Evolutionary conservation across 2,113 vertebrate genomes (phyloP), one percentile per base, ranked within the genome.

Genomic region (Loxodonta africana): DNA sequence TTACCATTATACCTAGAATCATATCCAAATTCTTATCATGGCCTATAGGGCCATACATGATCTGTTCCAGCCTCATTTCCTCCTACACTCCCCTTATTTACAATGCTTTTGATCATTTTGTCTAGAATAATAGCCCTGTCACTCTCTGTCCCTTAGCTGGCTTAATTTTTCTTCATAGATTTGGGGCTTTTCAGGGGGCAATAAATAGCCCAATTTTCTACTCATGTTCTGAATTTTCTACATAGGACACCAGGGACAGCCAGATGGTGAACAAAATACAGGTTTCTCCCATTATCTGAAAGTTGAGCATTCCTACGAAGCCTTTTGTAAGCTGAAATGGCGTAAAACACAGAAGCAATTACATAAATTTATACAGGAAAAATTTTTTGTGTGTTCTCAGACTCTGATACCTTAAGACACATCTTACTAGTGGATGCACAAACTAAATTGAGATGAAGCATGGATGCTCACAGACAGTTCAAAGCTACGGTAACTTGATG

Each of bases 201-300:
- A 30, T 57, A 83, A 83, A 67, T n/a, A 46, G 23, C 3, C 21
- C 18, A 57, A 20, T 78, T 71, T n/a, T 33, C 77, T 57, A 28
- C 26, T 90, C 26, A 65, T 67, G 30, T 89, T 95, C 57, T 63
- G 48, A 88, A 63, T 85, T 97, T 93, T 93, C 88, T 94, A 86
- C 93, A 53, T 89, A 88, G 67, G 51, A n/a, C 46, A 78, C 37
- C 9, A 71, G 87, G 88, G 53, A 88, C 51, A 88, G 25, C 51
- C 33, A 80, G 57, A 53, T 62, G 60, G 80, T 83, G 44, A 80
- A 82, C 3, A 92, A 81, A 87, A 57, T 57, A 57, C 15, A 57
- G 53, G 53, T 57, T 57, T 57, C 53, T 14, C 53, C 53, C 15
- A 17, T 17, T 57, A 57, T 57, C 53, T 12, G 53, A 57, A 57